These are phyloP conservation scores for Toxotes lorentzi DNA, from an alignment of 2,797 vertebrate genomes.

Conservation along the genomic window DNA sequence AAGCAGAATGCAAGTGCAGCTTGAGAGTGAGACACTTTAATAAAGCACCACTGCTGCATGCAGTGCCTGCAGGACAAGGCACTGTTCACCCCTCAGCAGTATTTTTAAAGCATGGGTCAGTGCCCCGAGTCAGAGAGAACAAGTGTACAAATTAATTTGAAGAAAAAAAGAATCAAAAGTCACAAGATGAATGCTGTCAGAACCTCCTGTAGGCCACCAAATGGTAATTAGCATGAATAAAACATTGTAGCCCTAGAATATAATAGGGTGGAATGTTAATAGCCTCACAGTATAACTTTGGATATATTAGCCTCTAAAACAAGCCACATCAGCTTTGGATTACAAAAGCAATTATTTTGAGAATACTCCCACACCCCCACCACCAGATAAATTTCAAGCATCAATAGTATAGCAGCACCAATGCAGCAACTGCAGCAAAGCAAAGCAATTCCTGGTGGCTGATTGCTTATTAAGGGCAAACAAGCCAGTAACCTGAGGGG, in stretches of 20 bases:
- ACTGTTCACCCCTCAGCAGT: conserved; percentile 40
- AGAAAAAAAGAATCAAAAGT: conserved; percentile 41
- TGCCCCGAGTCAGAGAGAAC: conserved; percentile 35
- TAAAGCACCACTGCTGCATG: conserved; percentile 10
- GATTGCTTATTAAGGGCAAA: conserved; percentile 1
- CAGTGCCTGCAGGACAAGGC: background rate
- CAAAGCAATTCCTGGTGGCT: background rate
- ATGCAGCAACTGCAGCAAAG: background rate
- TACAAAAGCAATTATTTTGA: conserved; percentile 18
- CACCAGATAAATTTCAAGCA: conserved; percentile 5
- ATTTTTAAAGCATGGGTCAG: conserved; percentile 49
- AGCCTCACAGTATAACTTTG: conserved; percentile 58
- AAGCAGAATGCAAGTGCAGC: conserved; percentile 23
- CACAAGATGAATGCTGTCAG: conserved; percentile 62
- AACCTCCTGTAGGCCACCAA: conserved; percentile 51
- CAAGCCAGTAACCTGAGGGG: conserved; percentile 78
- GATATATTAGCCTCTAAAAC: conserved; percentile 51
- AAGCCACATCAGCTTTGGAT: conserved; percentile 16
- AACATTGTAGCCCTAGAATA: conserved; percentile 53
- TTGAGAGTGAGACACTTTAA: conserved; percentile 1
- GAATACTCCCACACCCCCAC: background rate
- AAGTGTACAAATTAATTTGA: conserved; percentile 54
- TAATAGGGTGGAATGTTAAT: conserved; percentile 52
- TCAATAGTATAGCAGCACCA: conserved; percentile 7
- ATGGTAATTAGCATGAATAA: conserved; percentile 74